Conservation (phyloP, 2,113 vertebrate genomes). For the Acinonyx jubatus region DNA sequence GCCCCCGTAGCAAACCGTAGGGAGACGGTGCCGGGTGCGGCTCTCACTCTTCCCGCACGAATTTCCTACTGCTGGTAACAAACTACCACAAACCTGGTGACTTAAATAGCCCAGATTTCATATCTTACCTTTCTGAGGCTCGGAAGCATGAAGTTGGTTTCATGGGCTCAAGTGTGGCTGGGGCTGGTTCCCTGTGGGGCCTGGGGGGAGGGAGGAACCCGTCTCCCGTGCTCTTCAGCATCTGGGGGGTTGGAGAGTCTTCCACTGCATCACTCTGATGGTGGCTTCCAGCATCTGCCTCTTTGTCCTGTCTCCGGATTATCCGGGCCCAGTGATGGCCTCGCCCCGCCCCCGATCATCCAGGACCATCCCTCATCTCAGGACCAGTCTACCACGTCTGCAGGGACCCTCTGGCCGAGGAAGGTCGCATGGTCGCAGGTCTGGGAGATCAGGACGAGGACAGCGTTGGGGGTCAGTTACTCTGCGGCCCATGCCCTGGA, state of each 20-base stretch:
- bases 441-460: background rate
- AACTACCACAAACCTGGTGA: background rate
- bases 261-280: too few species aligned
- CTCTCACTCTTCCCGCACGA: background rate
- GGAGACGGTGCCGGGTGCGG: background rate
- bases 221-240: background rate
- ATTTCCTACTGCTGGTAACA: background rate
- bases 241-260: too few species aligned
- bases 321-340: background rate
- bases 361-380: background rate
- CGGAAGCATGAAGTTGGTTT: too few species aligned
- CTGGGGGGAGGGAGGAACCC: too few species aligned
- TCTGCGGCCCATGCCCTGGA: background rate
- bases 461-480: too few species aligned
- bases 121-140: background rate
- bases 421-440: background rate
- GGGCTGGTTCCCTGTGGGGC: background rate
- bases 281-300: background rate
- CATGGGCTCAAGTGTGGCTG: background rate
- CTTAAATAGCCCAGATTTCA: background rate
- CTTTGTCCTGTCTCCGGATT: background rate
- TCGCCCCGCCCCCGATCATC: background rate
- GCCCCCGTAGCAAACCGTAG: background rate
- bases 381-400: background rate
- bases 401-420: background rate